These are phyloP conservation scores for Anisognathus igniventris DNA, from an alignment of 2,797 vertebrate species.

Conservation along the genomic window DNA sequence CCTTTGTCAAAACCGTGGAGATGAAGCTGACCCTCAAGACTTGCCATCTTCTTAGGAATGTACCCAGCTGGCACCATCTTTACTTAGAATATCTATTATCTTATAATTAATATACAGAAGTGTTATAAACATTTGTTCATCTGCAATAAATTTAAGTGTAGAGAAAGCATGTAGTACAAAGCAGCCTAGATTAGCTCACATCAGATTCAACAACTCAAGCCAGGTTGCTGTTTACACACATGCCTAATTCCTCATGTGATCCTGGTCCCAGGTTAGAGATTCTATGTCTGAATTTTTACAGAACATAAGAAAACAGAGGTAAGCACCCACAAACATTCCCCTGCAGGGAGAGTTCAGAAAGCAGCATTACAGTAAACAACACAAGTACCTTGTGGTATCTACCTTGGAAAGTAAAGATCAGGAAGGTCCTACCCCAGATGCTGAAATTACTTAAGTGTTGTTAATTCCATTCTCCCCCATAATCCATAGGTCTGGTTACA, in stretches of 20 bases:
- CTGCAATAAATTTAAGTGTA: background rate
- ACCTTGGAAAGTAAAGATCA: accelerated
- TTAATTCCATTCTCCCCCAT: background rate
- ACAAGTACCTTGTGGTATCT: background rate
- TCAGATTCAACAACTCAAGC: background rate
- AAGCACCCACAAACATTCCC: background rate
- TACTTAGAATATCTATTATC: background rate
- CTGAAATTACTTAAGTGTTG: background rate
- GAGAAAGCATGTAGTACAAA: background rate
- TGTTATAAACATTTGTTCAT: background rate
- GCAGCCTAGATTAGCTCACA: background rate
- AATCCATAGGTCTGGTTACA: background rate
- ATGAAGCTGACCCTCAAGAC: background rate
- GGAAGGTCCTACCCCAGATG: background rate
- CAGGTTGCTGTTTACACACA: background rate
- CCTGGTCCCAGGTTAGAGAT: background rate
- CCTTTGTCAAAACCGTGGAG: background rate
- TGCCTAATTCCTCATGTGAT: background rate
- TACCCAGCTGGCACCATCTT: background rate
- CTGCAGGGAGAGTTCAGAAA: background rate
- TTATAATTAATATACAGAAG: background rate
- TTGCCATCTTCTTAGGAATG: background rate
- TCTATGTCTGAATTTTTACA: background rate
- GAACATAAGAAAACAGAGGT: background rate
- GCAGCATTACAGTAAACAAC: background rate